These are phyloP conservation scores for Anthopleura xanthogrammica DNA, from an alignment of 92 coral and sea anemone species.

Conservation along the genomic window DNA sequence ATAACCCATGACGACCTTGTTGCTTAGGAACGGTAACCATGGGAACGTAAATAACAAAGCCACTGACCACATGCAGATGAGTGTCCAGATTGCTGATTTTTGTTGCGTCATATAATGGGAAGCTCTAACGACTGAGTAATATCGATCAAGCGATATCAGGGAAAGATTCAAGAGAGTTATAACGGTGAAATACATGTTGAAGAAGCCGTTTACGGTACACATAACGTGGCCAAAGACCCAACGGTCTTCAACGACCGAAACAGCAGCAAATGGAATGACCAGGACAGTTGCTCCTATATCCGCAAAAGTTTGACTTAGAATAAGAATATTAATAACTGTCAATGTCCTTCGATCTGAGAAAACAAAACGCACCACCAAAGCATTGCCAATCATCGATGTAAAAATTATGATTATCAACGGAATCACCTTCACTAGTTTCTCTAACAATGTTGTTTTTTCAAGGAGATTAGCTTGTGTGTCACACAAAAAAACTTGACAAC, in stretches of 20 bases:
- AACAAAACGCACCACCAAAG: conserved; percentile 40
- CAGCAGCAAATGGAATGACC: conserved; percentile 56
- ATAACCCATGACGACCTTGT: conserved; percentile 44
- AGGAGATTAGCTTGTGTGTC: too few species aligned
- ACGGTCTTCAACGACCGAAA: conserved; percentile 56
- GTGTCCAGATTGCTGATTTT: conserved; percentile 35
- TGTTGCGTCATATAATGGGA: conserved; percentile 15
- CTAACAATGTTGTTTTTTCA: background rate
- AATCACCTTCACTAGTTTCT: background rate
- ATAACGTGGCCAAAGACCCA: conserved; percentile 63
- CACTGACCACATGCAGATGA: conserved; percentile 43
- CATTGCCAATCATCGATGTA: conserved; percentile 55
- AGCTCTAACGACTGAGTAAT: conserved; percentile 58
- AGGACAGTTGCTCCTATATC: conserved; percentile 69
- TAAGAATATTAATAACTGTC: conserved; percentile 64
- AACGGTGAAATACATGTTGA: conserved; percentile 78
- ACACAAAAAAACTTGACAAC: background rate
- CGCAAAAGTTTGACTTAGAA: conserved; percentile 66
- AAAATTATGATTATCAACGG: conserved; percentile 55
- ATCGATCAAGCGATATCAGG: conserved; percentile 66
- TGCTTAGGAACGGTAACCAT: conserved; percentile 54
- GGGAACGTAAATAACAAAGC: conserved; percentile 62
- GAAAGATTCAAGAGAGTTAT: conserved; percentile 61
- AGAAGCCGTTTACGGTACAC: conserved; percentile 48
- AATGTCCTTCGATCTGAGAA: conserved; percentile 51